These are phyloP conservation scores for Dermochelys coriacea DNA, from an alignment of 2,797 vertebrate genomes.

Conservation along the genomic window DNA sequence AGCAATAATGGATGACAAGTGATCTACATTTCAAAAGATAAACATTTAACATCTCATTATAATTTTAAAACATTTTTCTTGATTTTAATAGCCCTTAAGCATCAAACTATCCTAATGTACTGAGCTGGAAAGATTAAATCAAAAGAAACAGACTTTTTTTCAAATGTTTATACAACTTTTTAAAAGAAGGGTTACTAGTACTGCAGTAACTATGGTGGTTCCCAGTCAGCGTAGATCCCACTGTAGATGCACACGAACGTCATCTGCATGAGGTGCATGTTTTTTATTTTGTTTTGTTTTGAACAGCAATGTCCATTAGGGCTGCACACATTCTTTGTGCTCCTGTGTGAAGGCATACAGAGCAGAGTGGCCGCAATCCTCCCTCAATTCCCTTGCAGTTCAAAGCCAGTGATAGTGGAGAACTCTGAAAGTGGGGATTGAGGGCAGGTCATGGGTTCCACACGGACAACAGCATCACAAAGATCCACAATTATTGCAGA, in stretches of 20 bases:
- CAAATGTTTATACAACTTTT: not conserved
- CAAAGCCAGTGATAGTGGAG: too few relatives aligned
- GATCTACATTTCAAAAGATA: not conserved
- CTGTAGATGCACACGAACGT: too few relatives aligned
- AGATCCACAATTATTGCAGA: too few relatives aligned
- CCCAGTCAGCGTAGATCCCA: too few relatives aligned
- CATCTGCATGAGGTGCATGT: too few relatives aligned
- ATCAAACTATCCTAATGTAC: not conserved
- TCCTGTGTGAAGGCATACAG: not conserved
- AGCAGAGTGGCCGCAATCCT: not conserved
- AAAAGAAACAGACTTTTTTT: not conserved
- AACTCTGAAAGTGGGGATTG: not conserved
- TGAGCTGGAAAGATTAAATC: not conserved
- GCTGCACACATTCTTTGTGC: not conserved
- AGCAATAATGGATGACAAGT: accelerated
- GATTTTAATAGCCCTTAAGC: not conserved
- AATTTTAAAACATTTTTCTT: constrained; percentile 2
- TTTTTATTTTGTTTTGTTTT: too few relatives aligned
- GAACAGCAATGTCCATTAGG: not conserved
- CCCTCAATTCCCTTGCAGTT: too few relatives aligned
- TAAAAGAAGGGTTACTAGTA: too few relatives aligned
- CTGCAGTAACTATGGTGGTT: too few relatives aligned
- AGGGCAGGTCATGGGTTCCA: too few relatives aligned
- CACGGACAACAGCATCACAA: too few relatives aligned
- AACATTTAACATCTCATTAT: not conserved